Evolutionary conservation across 2,113 vertebrate genomes (phyloP).

Genomic region (Oreocharis arfaki): DNA sequence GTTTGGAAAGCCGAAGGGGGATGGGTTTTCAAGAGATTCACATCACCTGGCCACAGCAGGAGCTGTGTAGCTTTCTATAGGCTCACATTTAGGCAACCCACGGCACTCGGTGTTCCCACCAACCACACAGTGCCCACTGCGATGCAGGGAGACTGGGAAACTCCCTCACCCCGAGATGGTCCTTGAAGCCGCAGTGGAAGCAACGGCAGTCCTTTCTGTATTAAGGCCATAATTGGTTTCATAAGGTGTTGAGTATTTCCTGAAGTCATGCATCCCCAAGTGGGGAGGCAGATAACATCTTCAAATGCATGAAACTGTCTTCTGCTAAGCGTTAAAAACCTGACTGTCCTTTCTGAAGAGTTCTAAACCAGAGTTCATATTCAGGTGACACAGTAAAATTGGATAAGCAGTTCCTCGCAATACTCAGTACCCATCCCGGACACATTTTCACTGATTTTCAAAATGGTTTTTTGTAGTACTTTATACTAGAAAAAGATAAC

Average conservation of each 20-base stretch:
- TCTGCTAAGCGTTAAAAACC: background rate
- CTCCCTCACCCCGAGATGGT: rapidly evolving
- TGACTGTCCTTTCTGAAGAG: background rate
- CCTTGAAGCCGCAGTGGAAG: background rate
- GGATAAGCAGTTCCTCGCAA: background rate
- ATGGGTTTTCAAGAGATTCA: background rate
- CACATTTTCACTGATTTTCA: background rate
- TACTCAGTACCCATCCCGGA: background rate
- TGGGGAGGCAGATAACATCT: background rate
- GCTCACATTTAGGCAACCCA: background rate
- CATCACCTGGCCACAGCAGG: background rate
- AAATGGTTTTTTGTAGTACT: background rate
- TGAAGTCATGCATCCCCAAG: background rate
- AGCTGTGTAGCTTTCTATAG: rapidly evolving
- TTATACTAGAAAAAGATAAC: background rate
- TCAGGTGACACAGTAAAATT: background rate
- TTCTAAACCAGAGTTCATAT: background rate
- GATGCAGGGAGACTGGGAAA: background rate
- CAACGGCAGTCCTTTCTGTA: rapidly evolving
- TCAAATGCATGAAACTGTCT: background rate
- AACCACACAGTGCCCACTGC: rapidly evolving
- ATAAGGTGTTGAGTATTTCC: background rate
- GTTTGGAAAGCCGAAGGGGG: background rate
- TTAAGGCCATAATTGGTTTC: background rate
- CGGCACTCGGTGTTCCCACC: rapidly evolving